Evolutionary conservation across 2,113 vertebrate genomes (phyloP), one percentile per base, ranked within the genome.

Genomic region (Cololabis saira): DNA sequence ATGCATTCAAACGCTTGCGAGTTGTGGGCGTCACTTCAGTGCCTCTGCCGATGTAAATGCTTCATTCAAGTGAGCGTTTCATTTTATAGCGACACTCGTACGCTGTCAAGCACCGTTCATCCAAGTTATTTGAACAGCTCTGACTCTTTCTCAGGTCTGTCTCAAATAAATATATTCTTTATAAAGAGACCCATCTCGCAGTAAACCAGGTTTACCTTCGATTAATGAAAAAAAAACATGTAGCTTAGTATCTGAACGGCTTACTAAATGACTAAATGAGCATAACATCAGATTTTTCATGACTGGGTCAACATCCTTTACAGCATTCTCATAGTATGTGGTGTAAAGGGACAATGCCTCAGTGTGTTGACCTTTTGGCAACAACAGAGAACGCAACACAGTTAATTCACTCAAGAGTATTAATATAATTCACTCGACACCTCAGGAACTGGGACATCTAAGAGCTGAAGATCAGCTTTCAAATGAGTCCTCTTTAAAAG

Each of bases 131-230:
- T 71, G 66, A 81, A 78, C 30, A 44, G 24, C 37, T 64, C 12
- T 61, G 54, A 62, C 66, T 68, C 47, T 74, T 68, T 60, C 12
- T 11, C 51, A 71, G 64, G 61, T 77, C 66, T 60, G 47, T 63
- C 66, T 76, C 52, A 80, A 84, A 87, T 87, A 86, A 86, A 87
- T 89, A 89, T 50, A 60, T 24, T 80, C 49, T 55, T n/a, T 62
- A 64, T 66, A 59, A 67, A 67, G 75, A 21, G 19, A 78, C 56
- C 66, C 55, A 58, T 77, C 66, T 81, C 76, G 76, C 66, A 74
- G 67, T 67, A 51, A 27, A 40, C 60, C 69, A 68, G 54, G 44
- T 68, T 75, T 53, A 15, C 58, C 64, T 60, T 27, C 61, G 56
- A 47, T 44, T 50, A 22, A 42, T 43, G 30, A 60, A 7, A 58